phyloP scores from a whole-genome alignment of 2,797 vertebrate genomes.

The Rhodeus uyekii region DNA sequence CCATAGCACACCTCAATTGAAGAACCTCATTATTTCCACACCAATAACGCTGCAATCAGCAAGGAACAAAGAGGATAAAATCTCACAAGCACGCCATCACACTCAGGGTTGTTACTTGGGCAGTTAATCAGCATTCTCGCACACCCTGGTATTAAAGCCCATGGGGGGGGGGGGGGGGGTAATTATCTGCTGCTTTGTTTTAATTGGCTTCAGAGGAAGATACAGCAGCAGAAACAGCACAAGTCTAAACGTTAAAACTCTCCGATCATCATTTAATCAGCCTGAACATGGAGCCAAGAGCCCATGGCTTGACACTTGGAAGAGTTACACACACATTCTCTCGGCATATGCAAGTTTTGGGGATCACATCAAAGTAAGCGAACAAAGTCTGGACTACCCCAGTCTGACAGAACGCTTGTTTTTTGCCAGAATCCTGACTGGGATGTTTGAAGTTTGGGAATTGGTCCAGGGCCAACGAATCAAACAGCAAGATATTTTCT shows the following conservation, averaged over 20 bases:
- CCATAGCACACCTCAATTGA: constrained; percentile 7
- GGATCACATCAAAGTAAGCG: constrained; percentile 40
- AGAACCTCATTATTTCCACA: constrained; percentile 29
- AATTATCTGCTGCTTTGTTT: constrained; percentile 47
- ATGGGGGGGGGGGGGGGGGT: constrained; percentile 40
- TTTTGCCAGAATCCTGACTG: constrained; percentile 35
- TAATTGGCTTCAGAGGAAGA: constrained; percentile 39
- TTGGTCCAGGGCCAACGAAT: constrained; percentile 13
- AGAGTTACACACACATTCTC: constrained; percentile 35
- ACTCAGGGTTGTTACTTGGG: constrained; percentile 34
- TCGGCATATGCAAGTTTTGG: constrained; percentile 38
- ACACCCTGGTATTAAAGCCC: constrained; percentile 39
- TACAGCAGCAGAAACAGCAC: constrained; percentile 14
- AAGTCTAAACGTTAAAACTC: constrained; percentile 45
- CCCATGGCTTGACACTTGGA: constrained; percentile 43
- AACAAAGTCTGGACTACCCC: constrained; percentile 14
- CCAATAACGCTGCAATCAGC: constrained; percentile 27
- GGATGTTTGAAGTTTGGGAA: constrained; percentile 47
- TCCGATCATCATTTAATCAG: constrained; percentile 50
- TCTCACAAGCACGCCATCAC: constrained; percentile 1
- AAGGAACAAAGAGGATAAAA: constrained; percentile 25
- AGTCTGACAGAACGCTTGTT: not conserved
- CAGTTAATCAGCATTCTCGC: constrained; percentile 48
- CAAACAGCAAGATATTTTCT: constrained; percentile 8
- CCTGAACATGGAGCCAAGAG: constrained; percentile 16